phyloP scores from a whole-genome alignment of 2,888 invertebrate genomes.

The Hypomecis punctinalis region DNA sequence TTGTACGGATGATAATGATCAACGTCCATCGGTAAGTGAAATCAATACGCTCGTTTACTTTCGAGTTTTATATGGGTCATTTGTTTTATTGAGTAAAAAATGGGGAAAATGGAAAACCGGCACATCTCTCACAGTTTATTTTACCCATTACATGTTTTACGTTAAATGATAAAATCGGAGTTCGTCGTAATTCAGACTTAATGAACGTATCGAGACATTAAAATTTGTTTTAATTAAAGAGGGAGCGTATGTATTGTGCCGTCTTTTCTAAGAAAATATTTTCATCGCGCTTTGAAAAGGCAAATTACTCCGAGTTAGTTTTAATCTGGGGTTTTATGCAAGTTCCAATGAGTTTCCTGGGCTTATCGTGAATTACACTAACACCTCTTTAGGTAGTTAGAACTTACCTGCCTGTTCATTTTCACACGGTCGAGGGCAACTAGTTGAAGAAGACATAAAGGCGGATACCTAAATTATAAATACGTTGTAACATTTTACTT shows the following conservation, averaged over 20 bases:
- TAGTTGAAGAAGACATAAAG: neutral
- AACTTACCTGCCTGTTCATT: constrained; percentile 33
- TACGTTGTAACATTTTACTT: too few relatives aligned
- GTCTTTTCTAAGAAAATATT: constrained; percentile 17
- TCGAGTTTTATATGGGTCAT: constrained; percentile 27
- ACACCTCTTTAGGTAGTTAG: constrained; percentile 28
- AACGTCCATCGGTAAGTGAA: constrained; percentile 24
- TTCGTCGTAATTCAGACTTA: too few relatives aligned
- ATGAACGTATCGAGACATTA: neutral
- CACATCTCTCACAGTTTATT: neutral
- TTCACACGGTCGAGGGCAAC: constrained; percentile 36
- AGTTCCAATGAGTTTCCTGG: constrained; percentile 32
- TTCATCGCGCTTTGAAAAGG: constrained; percentile 23
- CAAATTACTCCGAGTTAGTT: constrained; percentile 28
- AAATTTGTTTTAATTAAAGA: constrained; percentile 13
- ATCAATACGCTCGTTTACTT: constrained; percentile 28
- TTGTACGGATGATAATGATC: constrained; percentile 49
- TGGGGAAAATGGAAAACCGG: constrained; percentile 5
- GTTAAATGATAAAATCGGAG: constrained; percentile 15
- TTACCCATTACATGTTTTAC: constrained; percentile 14
- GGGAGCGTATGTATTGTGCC: neutral
- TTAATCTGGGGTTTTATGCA: constrained; percentile 36
- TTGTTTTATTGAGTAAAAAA: constrained; percentile 18
- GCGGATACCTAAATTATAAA: neutral
- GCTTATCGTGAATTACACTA: constrained; percentile 40